These are phyloP conservation scores for Anas bernieri DNA, from an alignment of 2,797 vertebrate species.

Conservation along the genomic window DNA sequence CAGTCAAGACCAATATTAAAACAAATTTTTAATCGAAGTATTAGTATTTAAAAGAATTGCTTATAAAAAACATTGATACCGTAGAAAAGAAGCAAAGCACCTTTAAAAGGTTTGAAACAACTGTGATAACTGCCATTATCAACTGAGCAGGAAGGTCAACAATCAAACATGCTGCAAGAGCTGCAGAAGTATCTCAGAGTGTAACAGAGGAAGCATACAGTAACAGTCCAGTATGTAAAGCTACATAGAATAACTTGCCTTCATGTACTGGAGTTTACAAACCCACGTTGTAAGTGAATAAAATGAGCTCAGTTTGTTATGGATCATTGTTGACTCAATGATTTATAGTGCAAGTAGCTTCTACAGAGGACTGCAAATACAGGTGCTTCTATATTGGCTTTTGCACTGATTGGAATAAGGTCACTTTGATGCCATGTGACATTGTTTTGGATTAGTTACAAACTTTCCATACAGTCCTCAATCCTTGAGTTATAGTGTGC, in stretches of 20 bases:
- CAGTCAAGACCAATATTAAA: neutral
- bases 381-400: neutral
- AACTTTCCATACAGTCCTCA: neutral
- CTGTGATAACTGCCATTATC: neutral
- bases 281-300: neutral
- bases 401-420: slow-evolving; percentile 12
- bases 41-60: neutral
- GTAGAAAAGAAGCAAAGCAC: neutral
- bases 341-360: slow-evolving; percentile 16
- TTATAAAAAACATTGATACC: neutral
- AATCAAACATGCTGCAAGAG: rapidly evolving
- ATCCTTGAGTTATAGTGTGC: neutral
- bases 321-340: slow-evolving; percentile 17
- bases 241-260: neutral
- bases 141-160: neutral
- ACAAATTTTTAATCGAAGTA: rapidly evolving
- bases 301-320: slow-evolving; percentile 20
- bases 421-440: neutral
- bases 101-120: neutral
- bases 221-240: rapidly evolving
- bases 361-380: neutral
- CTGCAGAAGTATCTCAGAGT: neutral
- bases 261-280: neutral
- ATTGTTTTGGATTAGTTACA: slow-evolving; percentile 35
- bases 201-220: neutral